Conservation (phyloP, 2,113 vertebrate species). For the Oriolus oriolus region DNA sequence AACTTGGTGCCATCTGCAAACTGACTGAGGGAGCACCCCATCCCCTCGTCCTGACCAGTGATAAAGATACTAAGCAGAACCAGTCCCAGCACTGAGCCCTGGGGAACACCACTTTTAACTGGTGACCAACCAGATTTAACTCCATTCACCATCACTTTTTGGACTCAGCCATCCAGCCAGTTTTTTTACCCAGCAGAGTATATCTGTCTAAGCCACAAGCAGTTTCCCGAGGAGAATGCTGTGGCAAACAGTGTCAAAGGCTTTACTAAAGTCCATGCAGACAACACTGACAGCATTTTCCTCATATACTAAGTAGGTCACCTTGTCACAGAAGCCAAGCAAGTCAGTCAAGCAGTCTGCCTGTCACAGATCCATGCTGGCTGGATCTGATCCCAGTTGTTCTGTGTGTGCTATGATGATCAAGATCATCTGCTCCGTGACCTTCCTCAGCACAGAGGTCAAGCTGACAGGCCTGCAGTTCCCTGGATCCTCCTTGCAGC, state of each 20-base stretch:
- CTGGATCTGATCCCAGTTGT: not conserved
- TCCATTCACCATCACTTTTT: not conserved
- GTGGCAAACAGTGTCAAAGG: not conserved
- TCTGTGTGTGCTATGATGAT: not conserved
- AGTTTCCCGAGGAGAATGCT: not conserved
- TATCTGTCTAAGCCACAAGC: not conserved
- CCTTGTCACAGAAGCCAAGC: not conserved
- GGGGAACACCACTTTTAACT: not conserved
- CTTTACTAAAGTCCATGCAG: not conserved
- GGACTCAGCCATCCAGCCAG: not conserved
- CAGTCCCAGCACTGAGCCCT: not conserved
- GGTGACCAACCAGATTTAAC: not conserved
- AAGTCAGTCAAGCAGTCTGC: not conserved
- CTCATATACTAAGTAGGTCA: not conserved
- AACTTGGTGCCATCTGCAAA: not conserved
- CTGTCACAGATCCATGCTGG: not conserved
- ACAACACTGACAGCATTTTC: not conserved
- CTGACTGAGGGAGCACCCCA: not conserved
- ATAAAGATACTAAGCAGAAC: not conserved
- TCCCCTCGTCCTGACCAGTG: accelerated
- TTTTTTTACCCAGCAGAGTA: not conserved
- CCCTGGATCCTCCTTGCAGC: not conserved
- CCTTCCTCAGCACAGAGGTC: not conserved
- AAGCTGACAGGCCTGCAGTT: not conserved
- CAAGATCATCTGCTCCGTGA: not conserved